phyloP scores from a whole-genome alignment of 1,140 invertebrate genomes.

The Aphaenogaster ashmeadi region DNA sequence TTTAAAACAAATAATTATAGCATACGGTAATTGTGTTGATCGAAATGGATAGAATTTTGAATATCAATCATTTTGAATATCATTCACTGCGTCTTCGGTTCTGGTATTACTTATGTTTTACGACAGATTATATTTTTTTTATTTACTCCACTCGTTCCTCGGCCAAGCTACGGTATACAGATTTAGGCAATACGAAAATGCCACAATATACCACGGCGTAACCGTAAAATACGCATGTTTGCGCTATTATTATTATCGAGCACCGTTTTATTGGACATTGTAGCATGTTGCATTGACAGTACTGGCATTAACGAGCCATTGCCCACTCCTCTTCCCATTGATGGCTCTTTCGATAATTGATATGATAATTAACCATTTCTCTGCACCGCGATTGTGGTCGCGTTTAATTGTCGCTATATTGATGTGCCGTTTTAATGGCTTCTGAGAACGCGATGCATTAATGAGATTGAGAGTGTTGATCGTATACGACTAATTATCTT shows the following conservation, averaged over 20 bases:
- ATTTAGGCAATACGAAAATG: conserved; percentile 18
- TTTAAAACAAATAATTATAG: not conserved
- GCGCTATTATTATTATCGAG: conserved; percentile 23
- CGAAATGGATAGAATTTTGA: not conserved
- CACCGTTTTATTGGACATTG: conserved; percentile 48
- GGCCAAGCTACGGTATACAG: not conserved
- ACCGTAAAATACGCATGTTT: conserved; percentile 15
- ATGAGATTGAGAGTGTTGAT: conserved; percentile 19
- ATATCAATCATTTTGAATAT: not conserved
- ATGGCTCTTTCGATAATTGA: conserved; percentile 62
- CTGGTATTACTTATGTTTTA: not conserved
- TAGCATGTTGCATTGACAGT: conserved; percentile 48
- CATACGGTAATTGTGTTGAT: not conserved
- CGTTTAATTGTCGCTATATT: conserved; percentile 55
- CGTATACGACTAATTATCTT: conserved; percentile 31
- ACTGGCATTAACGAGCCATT: conserved; percentile 45
- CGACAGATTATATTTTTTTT: not conserved
- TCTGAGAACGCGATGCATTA: conserved; percentile 49
- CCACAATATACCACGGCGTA: not conserved
- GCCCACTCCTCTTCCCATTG: not conserved
- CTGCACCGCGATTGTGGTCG: conserved; percentile 32
- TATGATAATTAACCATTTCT: conserved; percentile 65
- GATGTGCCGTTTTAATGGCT: conserved; percentile 46
- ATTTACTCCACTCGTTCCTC: not conserved
- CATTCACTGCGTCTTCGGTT: not conserved